Base-by-base conservation (phyloP, 2,113 vertebrate species). In the Hyla sarda region DNA sequence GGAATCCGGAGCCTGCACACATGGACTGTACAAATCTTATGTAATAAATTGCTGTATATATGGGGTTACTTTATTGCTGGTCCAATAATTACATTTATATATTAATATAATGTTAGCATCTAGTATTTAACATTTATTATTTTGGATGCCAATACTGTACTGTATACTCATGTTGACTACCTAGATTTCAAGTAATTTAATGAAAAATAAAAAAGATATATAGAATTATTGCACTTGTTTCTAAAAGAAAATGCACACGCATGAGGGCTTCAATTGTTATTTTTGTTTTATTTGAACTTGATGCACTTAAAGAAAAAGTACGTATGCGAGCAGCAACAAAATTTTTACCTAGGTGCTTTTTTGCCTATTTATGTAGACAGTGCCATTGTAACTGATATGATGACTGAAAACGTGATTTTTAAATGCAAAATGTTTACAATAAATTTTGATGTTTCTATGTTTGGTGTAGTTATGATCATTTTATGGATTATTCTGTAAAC, bases 341-440 rank as follows among this genome's bases (percentile, higher is more conserved):
- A 21, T 19, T 12, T 71, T 41, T 71, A 37, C 67, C 10, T 21
- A 41, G 30, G 19, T 32, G 45, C 25, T 5, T 58, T 69, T 67
- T 48, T 60, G 77, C 25, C 47, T 50, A 82, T 82, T 82, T 82
- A 82, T 82, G 41, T 82, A 67, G 62, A 65, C 41, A 48, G 79
- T 82, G 60, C 41, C 37, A 48, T 69, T 82, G 8, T 82, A 67
- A 50, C 47, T 50, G 9, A 65, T 79, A 28, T 67, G 9, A 45
- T 71, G 34, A 32, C 28, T 60, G 0, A 65, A 65, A 48, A 79
- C 65, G 1, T 82, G 19, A 47, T 25, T 81, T 62, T 65, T 62
- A n/a, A 78, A 78, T n/a, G 17, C 50, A 79, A 32, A 54, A 11
- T 58, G 76, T 79, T 79, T 79, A 79, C 52, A 79, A 79, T 58